These are phyloP conservation scores for Austrolebias charrua DNA, from an alignment of 2,797 vertebrate genomes.

Conservation along the genomic window DNA sequence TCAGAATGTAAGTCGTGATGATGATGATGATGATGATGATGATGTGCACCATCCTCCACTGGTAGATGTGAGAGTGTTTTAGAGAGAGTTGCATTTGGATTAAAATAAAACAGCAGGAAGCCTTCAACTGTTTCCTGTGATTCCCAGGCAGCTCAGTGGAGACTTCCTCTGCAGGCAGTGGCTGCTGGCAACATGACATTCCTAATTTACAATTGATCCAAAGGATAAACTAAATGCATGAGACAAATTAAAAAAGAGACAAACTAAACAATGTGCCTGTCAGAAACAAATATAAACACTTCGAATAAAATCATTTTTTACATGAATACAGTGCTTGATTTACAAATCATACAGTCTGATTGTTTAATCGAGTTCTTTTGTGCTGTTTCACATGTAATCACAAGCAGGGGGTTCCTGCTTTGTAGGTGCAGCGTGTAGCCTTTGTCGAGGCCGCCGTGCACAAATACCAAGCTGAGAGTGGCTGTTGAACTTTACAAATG, in stretches of 20 bases:
- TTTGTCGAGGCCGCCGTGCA: constrained; percentile 67
- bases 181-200: constrained; percentile 59
- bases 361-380: background rate
- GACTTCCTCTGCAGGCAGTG: constrained; percentile 65
- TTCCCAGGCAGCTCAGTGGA: constrained; percentile 67
- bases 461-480: constrained; percentile 76
- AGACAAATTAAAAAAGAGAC: constrained; percentile 37
- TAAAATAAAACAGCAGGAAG: constrained; percentile 57
- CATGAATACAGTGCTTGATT: background rate
- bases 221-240: constrained; percentile 57
- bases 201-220: constrained; percentile 66
- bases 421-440: constrained; percentile 67
- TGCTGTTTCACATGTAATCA: constrained; percentile 14
- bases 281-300: constrained; percentile 4
- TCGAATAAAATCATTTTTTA: constrained; percentile 15
- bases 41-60: constrained; percentile 17
- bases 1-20: constrained; percentile 4
- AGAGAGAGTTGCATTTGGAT: constrained; percentile 51
- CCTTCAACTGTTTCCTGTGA: constrained; percentile 67
- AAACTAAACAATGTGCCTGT: constrained; percentile 22
- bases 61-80: constrained; percentile 16
- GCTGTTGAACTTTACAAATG: constrained; percentile 81
- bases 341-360: constrained; percentile 16
- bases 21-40: no score
- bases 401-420: constrained; percentile 42